A percentile compares a stretch with the other conserved stretches of the same genome.
Conservation (phyloP, 2,113 vertebrate species). For the Dolichallabes microphthalmus region DNA sequence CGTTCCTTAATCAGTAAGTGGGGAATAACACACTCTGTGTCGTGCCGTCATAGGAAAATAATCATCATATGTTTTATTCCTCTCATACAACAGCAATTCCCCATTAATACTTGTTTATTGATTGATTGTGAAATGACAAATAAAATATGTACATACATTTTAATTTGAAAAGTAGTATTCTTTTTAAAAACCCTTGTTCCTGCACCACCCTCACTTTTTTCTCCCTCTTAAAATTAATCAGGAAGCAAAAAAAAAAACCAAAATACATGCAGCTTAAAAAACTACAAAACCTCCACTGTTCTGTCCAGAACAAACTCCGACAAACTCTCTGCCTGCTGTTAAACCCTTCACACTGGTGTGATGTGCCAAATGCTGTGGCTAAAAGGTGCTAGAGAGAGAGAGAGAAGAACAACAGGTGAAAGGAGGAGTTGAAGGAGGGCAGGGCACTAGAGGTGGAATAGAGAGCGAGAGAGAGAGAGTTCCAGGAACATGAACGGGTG, state of each 20-base stretch:
- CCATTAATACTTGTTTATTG: background rate
- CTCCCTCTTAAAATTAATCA: background rate
- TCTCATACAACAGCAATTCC: background rate
- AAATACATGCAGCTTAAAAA: background rate
- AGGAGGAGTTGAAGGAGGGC: background rate
- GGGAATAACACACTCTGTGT: background rate
- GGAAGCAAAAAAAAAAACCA: background rate
- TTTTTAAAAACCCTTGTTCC: background rate
- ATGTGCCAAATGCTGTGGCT: background rate
- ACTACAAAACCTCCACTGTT: background rate
- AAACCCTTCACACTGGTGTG: background rate
- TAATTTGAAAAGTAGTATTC: too few relatives aligned
- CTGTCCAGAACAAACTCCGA: background rate
- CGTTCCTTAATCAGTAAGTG: background rate
- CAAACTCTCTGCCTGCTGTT: background rate
- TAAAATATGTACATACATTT: background rate
- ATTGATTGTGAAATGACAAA: background rate
- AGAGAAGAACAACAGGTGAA: background rate
- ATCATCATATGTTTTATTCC: background rate
- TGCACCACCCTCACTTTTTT: background rate
- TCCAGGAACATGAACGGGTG: constrained; percentile 24
- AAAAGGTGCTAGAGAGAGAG: background rate
- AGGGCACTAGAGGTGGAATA: background rate
- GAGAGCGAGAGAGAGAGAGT: constrained; percentile 5
- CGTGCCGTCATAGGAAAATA: background rate